These are phyloP conservation scores for Ceratitis capitata DNA, from an alignment of 1,140 invertebrate genomes.

Conservation along the genomic window DNA sequence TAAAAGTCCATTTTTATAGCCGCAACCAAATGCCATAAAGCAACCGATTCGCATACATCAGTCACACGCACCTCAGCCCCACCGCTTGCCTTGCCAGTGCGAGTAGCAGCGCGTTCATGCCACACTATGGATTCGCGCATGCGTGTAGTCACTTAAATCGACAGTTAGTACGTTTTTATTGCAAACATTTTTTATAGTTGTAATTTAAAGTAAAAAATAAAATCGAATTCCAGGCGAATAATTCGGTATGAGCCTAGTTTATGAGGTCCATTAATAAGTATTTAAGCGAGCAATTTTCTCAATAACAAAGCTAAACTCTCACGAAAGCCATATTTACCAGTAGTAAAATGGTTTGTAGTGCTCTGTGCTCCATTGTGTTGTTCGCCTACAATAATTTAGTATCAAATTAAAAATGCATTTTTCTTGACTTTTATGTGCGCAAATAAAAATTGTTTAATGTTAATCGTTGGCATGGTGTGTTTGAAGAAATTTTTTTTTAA, in stretches of 20 bases:
- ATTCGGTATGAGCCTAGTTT: not conserved
- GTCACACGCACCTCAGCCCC: slow-evolving; percentile 8
- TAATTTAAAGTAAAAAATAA: slow-evolving; percentile 20
- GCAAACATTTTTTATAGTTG: slow-evolving; percentile 5
- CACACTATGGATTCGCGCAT: not conserved
- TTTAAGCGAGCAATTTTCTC: not conserved
- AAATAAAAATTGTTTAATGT: not conserved
- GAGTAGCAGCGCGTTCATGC: no score
- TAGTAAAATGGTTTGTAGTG: not conserved
- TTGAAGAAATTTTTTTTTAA: no score
- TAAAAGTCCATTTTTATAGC: not conserved
- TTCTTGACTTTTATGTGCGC: slow-evolving; percentile 6
- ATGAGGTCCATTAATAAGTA: not conserved
- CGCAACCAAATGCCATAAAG: not conserved
- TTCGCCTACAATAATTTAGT: slow-evolving; percentile 19
- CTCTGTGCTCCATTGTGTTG: not conserved
- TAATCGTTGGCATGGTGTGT: not conserved
- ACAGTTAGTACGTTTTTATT: not conserved
- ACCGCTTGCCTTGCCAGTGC: no score
- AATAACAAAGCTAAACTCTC: not conserved
- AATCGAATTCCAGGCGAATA: not conserved
- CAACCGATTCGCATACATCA: slow-evolving; percentile 8
- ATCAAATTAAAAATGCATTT: slow-evolving; percentile 26
- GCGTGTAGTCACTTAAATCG: not conserved
- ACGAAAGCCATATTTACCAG: not conserved